Percentiles rank a stretch among this genome's conserved stretches.
These are phyloP conservation scores for Drosophila anomalata DNA, from an alignment of 2,888 invertebrate genomes.

Conservation along the genomic window DNA sequence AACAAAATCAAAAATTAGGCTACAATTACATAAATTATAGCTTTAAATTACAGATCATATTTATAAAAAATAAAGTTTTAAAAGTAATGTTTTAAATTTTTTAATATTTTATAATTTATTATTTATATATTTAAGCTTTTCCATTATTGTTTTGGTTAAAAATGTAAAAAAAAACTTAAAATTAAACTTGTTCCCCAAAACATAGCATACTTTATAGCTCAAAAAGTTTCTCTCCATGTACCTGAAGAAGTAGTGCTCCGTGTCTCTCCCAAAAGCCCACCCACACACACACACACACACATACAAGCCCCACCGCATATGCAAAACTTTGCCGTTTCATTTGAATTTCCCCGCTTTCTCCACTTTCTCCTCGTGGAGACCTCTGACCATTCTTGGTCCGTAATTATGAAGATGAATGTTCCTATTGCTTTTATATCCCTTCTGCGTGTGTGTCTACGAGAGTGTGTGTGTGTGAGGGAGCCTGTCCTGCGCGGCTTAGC, in stretches of 20 bases:
- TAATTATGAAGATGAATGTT: constrained; percentile 79
- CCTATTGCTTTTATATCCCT: constrained; percentile 75
- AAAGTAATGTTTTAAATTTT: no score
- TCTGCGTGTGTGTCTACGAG: constrained; percentile 37
- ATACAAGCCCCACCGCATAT: constrained; percentile 49
- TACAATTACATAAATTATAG: no score
- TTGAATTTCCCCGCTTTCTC: constrained; percentile 51
- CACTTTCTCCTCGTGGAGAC: not conserved
- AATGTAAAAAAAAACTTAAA: no score
- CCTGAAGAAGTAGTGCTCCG: not conserved
- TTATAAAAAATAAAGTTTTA: no score
- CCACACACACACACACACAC: constrained; percentile 4
- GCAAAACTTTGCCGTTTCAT: constrained; percentile 73
- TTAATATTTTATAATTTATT: no score
- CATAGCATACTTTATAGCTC: no score
- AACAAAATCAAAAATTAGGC: no score
- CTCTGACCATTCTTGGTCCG: constrained; percentile 39
- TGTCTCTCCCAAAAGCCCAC: not conserved
- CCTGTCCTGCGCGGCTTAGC: constrained; percentile 23
- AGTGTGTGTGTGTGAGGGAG: constrained; percentile 32
- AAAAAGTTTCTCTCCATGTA: not conserved
- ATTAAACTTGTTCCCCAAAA: no score
- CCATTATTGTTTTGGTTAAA: no score
- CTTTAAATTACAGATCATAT: no score
- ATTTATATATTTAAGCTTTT: no score